These are phyloP conservation scores for Gobio gobio DNA, from an alignment of 2,113 vertebrate genomes.

Conservation along the genomic window DNA sequence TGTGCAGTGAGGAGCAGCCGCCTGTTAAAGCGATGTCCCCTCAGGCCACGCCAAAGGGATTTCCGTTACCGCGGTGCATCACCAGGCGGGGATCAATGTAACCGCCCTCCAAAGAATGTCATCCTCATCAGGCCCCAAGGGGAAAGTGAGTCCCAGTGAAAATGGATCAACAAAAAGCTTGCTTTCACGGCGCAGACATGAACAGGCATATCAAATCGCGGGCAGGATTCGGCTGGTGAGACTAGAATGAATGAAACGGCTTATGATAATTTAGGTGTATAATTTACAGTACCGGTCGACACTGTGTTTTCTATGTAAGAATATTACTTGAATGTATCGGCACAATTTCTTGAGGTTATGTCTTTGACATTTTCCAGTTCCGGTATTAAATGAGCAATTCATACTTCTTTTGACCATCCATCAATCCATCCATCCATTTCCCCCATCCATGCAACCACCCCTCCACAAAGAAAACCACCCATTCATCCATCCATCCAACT, in stretches of 20 bases:
- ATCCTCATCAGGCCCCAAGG: slow-evolving; percentile 34
- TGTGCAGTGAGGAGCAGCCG: slow-evolving; percentile 45
- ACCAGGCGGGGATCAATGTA: slow-evolving; percentile 20
- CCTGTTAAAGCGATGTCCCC: slow-evolving; percentile 45
- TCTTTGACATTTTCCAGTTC: background rate
- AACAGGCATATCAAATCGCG: slow-evolving; percentile 31
- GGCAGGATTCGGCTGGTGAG: slow-evolving; percentile 17
- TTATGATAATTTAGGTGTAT: slow-evolving; percentile 35
- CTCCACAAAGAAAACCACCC: too few relatives aligned
- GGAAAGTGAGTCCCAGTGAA: slow-evolving; percentile 32
- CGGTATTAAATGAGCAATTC: background rate
- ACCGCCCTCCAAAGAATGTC: slow-evolving; percentile 38
- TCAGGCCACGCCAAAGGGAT: slow-evolving; percentile 48
- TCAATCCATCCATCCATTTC: too few relatives aligned
- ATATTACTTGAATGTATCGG: background rate
- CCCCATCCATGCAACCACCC: too few relatives aligned
- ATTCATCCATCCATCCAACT: too few relatives aligned
- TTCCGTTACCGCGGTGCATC: slow-evolving; percentile 5
- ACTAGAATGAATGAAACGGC: slow-evolving; percentile 31
- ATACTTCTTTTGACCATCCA: background rate
- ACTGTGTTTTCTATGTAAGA: background rate
- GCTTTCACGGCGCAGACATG: slow-evolving; percentile 5
- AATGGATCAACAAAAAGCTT: slow-evolving; percentile 41
- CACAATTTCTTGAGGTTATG: background rate
- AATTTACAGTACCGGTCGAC: background rate